Base-by-base conservation (phyloP, 2,113 vertebrate genomes). In the Corapipo altera region DNA sequence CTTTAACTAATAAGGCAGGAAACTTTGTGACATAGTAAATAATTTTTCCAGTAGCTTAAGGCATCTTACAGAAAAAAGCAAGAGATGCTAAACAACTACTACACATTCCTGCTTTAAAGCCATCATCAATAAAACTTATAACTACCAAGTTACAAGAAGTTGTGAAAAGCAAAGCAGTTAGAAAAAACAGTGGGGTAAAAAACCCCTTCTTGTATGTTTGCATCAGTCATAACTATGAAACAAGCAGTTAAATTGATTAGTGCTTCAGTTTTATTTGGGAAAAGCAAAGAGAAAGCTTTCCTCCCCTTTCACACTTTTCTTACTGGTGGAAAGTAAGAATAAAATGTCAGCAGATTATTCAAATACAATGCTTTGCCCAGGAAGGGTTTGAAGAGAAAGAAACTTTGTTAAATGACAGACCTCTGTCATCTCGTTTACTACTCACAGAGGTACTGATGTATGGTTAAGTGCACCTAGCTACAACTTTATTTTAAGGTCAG, bases 1-100 rank as follows among this genome's bases (percentile, higher is more conserved):
- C 46, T 95, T 92, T 95, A 93, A 91, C 85, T 86, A 92, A 85
- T 80, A 95, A 80, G 66, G 82, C 69, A 91, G 66, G 84, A 89
- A 89, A 77, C 91, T 89, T 82, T 82, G n/a, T 94, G 91, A 88
- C 71, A 92, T 19, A 89, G 62, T 72, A 95, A 95, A 75, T 93
- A 15, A 69, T 94, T 93, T 90, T 88, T 90, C 62, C 33, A 84
- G 72, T 73, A 85, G 75, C 66, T 91, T 79, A 70, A 89, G 89
- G 88, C 70, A 93, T 54, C 41, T 80, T 51, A 91, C 85, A 92
- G 54, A 58, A 96, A 30, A 88, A 95, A 57, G 16, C 44, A 85
- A 74, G 62, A 75, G 15, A 74, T 15, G 13, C 28, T 90, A 94
- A 92, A 75, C 44, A 88, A 90, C 54, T 91, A 35, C 48, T 93